Conservation (phyloP, 2,888 invertebrate genomes). For the Tuberolachnus salignus region DNA sequence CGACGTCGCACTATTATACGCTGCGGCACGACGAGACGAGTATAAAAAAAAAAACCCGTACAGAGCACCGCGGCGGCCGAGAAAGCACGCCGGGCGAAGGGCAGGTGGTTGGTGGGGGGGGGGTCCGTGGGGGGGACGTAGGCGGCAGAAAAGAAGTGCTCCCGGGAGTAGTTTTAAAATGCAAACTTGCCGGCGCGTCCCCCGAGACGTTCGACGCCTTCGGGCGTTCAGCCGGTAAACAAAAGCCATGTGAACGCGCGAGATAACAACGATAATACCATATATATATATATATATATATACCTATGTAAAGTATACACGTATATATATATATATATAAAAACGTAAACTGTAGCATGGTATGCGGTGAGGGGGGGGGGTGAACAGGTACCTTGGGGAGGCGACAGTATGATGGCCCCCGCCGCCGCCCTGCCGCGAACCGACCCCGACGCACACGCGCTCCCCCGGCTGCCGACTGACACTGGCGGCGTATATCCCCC, state of each 20-base stretch:
- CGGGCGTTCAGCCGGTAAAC: slow-evolving; percentile 56
- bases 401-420: slow-evolving; percentile 55
- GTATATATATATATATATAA: not conserved
- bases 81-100: too few species aligned
- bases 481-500: slow-evolving; percentile 39
- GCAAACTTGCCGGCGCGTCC: slow-evolving; percentile 50
- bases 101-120: not conserved
- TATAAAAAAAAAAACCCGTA: slow-evolving; percentile 15
- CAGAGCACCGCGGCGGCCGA: not conserved
- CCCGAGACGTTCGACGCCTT: slow-evolving; percentile 52
- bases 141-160: slow-evolving; percentile 48
- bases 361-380: not conserved
- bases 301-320: not conserved
- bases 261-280: slow-evolving; percentile 50
- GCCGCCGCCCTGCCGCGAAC: not conserved
- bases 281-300: not conserved
- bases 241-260: slow-evolving; percentile 56
- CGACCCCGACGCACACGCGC: not conserved
- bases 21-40: not conserved
- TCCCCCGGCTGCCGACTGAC: not conserved
- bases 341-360: not conserved
- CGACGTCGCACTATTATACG: not conserved
- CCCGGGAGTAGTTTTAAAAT: slow-evolving; percentile 57
- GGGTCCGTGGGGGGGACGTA: not conserved
- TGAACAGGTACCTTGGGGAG: slow-evolving; percentile 47